Evolutionary conservation across 2,888 invertebrate species (phyloP).

Genomic region (Thera britannica): DNA sequence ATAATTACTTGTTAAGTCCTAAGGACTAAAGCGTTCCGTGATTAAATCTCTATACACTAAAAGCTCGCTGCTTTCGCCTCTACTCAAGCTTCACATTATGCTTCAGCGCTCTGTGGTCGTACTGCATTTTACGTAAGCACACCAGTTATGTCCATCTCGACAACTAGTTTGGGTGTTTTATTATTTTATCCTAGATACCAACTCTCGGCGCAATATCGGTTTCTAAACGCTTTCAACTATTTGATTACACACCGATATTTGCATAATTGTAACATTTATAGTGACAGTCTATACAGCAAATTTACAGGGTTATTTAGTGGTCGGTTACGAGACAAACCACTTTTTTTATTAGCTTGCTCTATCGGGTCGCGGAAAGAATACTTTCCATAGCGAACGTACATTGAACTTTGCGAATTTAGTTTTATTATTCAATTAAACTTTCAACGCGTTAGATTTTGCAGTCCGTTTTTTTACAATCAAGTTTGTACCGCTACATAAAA

Average conservation of each 20-base stretch:
- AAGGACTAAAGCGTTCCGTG: no score
- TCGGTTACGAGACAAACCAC: conserved; percentile 28
- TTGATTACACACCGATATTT: conserved; percentile 47
- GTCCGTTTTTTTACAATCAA: conserved; percentile 16
- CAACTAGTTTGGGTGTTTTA: conserved; percentile 61
- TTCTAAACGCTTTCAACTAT: conserved; percentile 55
- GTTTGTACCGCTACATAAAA: conserved; percentile 19
- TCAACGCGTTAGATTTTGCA: conserved; percentile 12
- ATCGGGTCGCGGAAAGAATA: conserved; percentile 36
- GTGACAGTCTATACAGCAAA: conserved; percentile 37
- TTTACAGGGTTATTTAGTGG: conserved; percentile 38
- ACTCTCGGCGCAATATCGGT: conserved; percentile 54
- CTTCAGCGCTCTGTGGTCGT: conserved; percentile 3
- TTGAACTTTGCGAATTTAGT: conserved; percentile 40
- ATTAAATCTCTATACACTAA: no score
- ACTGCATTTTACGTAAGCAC: conserved; percentile 58
- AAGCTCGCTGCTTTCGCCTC: not conserved
- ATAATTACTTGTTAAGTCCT: no score
- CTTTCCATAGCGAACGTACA: conserved; percentile 42
- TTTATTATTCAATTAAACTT: conserved; percentile 37
- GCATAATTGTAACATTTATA: conserved; percentile 49
- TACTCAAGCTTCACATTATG: not conserved
- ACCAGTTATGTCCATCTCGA: conserved; percentile 38
- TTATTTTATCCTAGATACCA: conserved; percentile 66
- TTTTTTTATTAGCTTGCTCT: conserved; percentile 31